Evolutionary conservation across 2,113 vertebrate genomes (phyloP).

Genomic region (Ptilonorhynchus violaceus): DNA sequence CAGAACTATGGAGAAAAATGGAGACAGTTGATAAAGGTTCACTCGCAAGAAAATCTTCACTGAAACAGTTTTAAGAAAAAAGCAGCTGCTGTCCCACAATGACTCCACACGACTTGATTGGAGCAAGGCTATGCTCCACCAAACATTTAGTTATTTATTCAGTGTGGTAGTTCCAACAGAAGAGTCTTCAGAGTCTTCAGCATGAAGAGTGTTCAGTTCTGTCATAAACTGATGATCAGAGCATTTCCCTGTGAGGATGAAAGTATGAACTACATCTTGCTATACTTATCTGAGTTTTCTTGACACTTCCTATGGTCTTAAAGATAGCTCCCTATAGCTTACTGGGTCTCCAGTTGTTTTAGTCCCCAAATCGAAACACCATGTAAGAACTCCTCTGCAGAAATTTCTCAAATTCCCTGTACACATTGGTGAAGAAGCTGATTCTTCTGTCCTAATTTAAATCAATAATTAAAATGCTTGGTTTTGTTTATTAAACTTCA

Average conservation of each 20-base stretch:
- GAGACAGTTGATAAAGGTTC: neutral
- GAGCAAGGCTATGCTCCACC: neutral
- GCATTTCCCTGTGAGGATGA: neutral
- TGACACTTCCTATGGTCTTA: neutral
- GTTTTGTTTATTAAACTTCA: neutral
- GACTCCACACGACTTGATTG: neutral
- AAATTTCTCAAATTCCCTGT: neutral
- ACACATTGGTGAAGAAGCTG: neutral
- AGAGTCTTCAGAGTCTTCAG: neutral
- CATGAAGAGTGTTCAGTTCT: neutral
- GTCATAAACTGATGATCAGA: neutral
- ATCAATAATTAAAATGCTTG: neutral
- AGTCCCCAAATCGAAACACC: neutral
- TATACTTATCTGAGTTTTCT: neutral
- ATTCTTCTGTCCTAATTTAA: neutral
- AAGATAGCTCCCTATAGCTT: neutral
- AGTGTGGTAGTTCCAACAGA: neutral
- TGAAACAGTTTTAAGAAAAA: neutral
- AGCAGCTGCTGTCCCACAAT: neutral
- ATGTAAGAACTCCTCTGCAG: neutral
- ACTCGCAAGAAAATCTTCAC: neutral
- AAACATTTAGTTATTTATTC: neutral
- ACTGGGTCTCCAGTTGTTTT: neutral
- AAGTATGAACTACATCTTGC: neutral
- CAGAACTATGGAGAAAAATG: neutral